Percentiles rank a stretch among this genome's conserved stretches.
These are phyloP conservation scores for Alexandromys fortis DNA, from an alignment of 2,113 vertebrate species.

Conservation along the genomic window DNA sequence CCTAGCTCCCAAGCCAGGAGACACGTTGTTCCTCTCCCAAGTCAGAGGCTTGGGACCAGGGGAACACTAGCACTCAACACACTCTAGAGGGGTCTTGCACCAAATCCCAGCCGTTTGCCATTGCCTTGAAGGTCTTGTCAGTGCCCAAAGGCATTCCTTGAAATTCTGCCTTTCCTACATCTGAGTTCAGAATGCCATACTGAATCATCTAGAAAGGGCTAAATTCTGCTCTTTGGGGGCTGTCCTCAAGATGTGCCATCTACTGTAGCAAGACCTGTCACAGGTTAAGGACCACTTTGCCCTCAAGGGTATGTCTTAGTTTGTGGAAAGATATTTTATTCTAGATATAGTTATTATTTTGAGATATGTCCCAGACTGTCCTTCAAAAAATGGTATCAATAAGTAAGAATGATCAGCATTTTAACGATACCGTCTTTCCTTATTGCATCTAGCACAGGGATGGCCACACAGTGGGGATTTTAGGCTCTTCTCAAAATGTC, in stretches of 20 bases:
- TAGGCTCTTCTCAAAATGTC: background rate
- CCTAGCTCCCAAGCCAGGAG: background rate
- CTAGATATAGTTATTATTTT: background rate
- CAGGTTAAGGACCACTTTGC: background rate
- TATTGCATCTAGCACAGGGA: background rate
- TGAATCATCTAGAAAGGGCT: background rate
- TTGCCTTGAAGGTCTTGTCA: background rate
- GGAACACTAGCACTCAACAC: background rate
- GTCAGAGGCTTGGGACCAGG: background rate
- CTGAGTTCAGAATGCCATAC: background rate
- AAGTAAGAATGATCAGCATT: background rate
- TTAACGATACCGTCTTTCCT: background rate
- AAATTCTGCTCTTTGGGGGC: background rate
- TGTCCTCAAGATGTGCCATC: background rate
- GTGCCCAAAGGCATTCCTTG: background rate
- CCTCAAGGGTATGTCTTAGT: background rate
- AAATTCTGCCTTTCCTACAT: background rate
- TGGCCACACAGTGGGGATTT: background rate
- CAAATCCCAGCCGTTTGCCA: background rate
- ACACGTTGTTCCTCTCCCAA: background rate
- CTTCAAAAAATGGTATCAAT: background rate
- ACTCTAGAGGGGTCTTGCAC: background rate
- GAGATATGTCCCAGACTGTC: background rate
- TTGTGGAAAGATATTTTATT: slow-evolving; percentile 39
- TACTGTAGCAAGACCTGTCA: background rate